Evolutionary conservation across 64 coral and sea anemone genomes (phyloP).

Genomic region (Acropora tenuis): DNA sequence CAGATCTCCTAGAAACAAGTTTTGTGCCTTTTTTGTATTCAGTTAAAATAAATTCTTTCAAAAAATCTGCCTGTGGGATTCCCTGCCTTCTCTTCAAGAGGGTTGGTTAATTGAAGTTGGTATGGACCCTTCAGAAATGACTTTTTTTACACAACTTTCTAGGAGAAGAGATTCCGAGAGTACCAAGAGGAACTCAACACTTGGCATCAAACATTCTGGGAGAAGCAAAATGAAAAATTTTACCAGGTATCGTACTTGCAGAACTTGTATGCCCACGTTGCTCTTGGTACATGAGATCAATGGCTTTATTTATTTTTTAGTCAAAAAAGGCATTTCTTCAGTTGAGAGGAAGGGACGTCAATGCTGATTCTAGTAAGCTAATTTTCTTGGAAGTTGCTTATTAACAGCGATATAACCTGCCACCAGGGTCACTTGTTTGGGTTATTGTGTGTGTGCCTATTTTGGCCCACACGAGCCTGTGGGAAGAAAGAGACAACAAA

Average conservation of each 20-base stretch:
- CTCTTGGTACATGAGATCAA: not conserved
- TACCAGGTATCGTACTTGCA: slow-evolving; percentile 58
- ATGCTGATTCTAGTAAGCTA: slow-evolving; percentile 23
- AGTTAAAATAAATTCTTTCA: no score
- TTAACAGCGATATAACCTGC: no score
- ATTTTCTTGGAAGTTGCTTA: no score
- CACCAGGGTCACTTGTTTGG: no score
- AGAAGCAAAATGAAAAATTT: slow-evolving; percentile 86
- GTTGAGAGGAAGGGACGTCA: slow-evolving; percentile 3
- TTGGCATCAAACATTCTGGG: slow-evolving; percentile 94
- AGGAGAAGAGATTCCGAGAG: slow-evolving; percentile 80
- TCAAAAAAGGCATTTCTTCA: slow-evolving; percentile 39
- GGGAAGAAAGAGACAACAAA: no score
- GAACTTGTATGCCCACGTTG: not conserved
- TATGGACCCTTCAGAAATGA: not conserved
- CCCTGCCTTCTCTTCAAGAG: no score
- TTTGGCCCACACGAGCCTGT: no score
- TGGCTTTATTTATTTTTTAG: not conserved
- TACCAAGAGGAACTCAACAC: slow-evolving; percentile 65
- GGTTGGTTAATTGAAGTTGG: no score
- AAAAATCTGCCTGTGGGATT: no score
- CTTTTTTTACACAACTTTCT: not conserved
- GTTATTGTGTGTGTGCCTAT: no score
- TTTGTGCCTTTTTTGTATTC: no score
- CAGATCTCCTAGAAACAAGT: no score